Percentiles rank a stretch among this genome's conserved stretches.
Evolutionary conservation across 1,140 invertebrate species (phyloP).

Genomic region (Eufriesea mexicana): DNA sequence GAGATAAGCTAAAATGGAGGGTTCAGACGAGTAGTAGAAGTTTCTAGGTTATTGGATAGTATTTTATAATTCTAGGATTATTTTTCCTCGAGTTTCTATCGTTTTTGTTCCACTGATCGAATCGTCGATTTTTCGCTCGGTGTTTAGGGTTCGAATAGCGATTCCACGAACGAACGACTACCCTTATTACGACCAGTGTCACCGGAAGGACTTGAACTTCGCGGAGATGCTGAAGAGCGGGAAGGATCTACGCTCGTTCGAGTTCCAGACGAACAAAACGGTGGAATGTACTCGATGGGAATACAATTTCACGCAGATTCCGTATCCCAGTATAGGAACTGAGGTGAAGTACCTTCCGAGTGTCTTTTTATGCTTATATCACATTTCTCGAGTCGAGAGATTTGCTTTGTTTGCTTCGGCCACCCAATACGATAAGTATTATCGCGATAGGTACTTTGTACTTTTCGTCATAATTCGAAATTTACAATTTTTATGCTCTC

Average conservation of each 20-base stretch:
- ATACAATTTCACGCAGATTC: conserved; percentile 82
- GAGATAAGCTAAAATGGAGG: no score
- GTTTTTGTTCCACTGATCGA: not conserved
- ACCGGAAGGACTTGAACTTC: conserved; percentile 74
- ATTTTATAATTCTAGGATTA: no score
- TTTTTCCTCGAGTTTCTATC: not conserved
- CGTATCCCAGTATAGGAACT: conserved; percentile 81
- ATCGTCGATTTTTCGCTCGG: not conserved
- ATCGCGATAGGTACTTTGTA: no score
- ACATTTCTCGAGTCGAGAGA: not conserved
- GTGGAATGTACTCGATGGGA: conserved; percentile 79
- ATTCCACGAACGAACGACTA: conserved; percentile 71
- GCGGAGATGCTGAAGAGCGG: conserved; percentile 45
- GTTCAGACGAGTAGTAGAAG: not conserved
- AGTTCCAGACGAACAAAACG: conserved; percentile 70
- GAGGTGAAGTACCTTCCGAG: conserved; percentile 77
- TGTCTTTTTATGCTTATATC: not conserved
- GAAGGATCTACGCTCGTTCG: conserved; percentile 48
- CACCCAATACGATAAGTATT: no score
- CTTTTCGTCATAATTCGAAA: no score
- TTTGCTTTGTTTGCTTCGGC: not conserved
- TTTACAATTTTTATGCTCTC: no score
- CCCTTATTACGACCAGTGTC: conserved; percentile 77
- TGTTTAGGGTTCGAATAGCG: conserved; percentile 70
- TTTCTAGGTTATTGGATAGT: not conserved